A percentile compares a stretch with the other conserved stretches of the same genome.
phyloP scores from a whole-genome alignment of 2,888 invertebrate genomes.

The Microctonus brassicae region DNA sequence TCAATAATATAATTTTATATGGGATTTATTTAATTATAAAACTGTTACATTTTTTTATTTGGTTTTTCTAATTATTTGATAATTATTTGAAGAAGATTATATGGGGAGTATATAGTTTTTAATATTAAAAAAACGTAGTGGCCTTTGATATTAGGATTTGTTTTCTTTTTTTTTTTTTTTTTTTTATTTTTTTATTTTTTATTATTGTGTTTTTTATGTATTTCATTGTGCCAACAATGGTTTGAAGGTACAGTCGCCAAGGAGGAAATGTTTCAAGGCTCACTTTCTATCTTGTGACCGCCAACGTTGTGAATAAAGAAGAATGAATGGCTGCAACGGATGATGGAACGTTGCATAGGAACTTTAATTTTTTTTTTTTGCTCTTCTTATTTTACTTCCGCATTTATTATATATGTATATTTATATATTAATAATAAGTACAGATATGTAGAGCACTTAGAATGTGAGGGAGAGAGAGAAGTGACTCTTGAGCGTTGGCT shows the following conservation, averaged over 20 bases:
- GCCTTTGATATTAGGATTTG: not conserved
- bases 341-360: not conserved
- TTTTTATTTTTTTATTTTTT: not conserved
- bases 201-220: no score
- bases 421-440: not conserved
- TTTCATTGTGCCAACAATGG: constrained; percentile 11
- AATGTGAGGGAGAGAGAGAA: not conserved
- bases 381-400: not conserved
- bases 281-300: constrained; percentile 2
- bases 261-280: constrained; percentile 15
- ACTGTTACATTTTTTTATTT: no score
- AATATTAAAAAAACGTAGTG: not conserved
- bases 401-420: not conserved
- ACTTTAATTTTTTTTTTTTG: not conserved
- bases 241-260: not conserved
- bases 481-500: not conserved
- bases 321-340: constrained; percentile 8
- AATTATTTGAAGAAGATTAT: no score
- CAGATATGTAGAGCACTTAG: not conserved
- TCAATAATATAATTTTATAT: no score
- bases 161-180: not conserved
- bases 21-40: no score
- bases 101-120: not conserved
- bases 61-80: no score
- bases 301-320: constrained; percentile 2